Percentiles rank a stretch among this genome's conserved stretches.
Conservation (phyloP, 2,113 vertebrate genomes). For the Syngnathus typhle region DNA sequence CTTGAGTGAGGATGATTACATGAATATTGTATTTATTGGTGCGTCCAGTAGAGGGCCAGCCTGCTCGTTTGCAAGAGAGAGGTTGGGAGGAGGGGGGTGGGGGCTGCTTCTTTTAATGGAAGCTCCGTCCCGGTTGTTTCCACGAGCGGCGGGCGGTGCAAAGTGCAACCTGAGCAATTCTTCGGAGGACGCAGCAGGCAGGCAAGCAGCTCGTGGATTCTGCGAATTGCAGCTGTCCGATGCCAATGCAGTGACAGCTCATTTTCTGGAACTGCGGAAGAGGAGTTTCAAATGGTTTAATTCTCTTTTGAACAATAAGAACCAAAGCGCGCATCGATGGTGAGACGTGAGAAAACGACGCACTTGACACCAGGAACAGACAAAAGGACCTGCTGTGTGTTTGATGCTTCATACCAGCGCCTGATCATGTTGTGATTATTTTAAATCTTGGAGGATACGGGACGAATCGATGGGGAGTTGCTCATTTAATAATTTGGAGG, state of each 20-base stretch:
- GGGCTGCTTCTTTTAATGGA: background rate
- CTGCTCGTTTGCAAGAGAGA: constrained; percentile 1
- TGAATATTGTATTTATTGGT: background rate
- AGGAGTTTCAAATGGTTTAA: background rate
- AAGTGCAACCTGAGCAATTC: background rate
- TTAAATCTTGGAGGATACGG: background rate
- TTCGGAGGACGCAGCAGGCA: background rate
- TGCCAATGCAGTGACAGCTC: background rate
- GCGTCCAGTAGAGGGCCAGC: constrained; percentile 27
- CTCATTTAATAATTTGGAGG: constrained; percentile 18
- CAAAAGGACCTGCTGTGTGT: background rate
- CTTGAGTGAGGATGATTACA: background rate
- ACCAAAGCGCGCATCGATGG: background rate
- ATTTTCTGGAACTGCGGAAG: background rate
- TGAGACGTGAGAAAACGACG: background rate
- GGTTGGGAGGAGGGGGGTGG: background rate
- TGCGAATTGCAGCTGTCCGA: background rate
- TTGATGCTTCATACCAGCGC: background rate
- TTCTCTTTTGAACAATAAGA: background rate
- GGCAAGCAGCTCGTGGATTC: constrained; percentile 17
- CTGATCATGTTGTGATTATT: background rate
- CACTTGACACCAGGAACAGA: background rate
- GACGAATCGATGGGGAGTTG: constrained; percentile 18
- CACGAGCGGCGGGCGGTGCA: constrained; percentile 30
- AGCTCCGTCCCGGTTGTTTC: background rate